Conservation (phyloP, 1,140 invertebrate genomes). For the Potamilus streckersoni region DNA sequence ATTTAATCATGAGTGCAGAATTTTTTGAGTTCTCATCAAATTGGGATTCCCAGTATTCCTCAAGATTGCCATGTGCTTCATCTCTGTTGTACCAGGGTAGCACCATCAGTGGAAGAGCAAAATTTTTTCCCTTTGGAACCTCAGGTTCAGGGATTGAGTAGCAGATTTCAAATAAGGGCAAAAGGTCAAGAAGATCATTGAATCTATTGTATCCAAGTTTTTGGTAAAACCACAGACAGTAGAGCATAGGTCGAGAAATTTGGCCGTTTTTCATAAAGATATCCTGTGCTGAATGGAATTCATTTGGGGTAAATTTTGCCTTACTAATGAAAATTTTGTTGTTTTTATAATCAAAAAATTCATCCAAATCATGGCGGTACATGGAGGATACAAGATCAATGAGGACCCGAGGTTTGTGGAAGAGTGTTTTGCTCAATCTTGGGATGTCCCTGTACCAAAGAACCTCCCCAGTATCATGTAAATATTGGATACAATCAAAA, state of each 20-base stretch:
- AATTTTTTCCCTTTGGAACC: conserved; percentile 41
- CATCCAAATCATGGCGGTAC: conserved; percentile 56
- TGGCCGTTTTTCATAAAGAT: conserved; percentile 55
- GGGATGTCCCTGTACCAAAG: conserved; percentile 56
- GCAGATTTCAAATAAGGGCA: conserved; percentile 56
- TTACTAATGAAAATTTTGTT: conserved; percentile 60
- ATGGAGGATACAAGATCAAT: conserved; percentile 52
- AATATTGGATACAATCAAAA: conserved; percentile 53
- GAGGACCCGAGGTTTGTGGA: conserved; percentile 57
- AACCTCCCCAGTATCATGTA: conserved; percentile 61
- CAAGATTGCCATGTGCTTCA: conserved; percentile 28
- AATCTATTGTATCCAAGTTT: conserved; percentile 46
- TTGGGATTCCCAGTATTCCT: conserved; percentile 47
- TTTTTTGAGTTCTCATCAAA: conserved; percentile 32
- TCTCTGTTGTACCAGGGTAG: conserved; percentile 62
- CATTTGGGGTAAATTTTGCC: conserved; percentile 46
- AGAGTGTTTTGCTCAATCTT: conserved; percentile 51
- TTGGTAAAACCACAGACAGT: conserved; percentile 62
- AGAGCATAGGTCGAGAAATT: conserved; percentile 61
- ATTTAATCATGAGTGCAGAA: conserved; percentile 36
- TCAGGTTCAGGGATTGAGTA: conserved; percentile 61
- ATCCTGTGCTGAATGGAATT: conserved; percentile 46
- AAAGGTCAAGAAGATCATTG: conserved; percentile 53
- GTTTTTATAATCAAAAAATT: conserved; percentile 49
- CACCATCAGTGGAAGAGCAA: conserved; percentile 54